These are phyloP conservation scores for Cylindroiulus punctatus DNA, from an alignment of 2,888 invertebrate genomes.

Conservation along the genomic window DNA sequence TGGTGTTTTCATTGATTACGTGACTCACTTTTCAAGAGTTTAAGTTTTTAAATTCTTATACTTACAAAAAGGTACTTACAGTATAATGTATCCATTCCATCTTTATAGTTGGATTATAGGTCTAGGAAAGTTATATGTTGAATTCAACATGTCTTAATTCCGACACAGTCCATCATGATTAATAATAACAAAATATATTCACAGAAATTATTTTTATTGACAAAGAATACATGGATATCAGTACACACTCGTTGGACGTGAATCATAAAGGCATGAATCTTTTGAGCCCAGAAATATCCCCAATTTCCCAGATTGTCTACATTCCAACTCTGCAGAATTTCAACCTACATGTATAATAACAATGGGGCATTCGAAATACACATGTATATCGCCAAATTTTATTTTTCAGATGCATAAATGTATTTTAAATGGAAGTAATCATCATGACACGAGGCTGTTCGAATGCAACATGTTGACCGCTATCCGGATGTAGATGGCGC, in stretches of 20 bases:
- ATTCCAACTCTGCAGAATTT: background rate
- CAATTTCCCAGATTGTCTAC: background rate
- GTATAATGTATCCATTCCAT: too few relatives aligned
- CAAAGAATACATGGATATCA: background rate
- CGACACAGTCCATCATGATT: too few relatives aligned
- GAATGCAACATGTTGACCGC: background rate
- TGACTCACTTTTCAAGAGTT: too few relatives aligned
- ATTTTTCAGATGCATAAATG: background rate
- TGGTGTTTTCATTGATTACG: too few relatives aligned
- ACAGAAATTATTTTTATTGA: background rate
- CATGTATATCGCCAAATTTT: background rate
- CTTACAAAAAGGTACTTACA: too few relatives aligned
- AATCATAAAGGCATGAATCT: background rate
- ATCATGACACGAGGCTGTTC: background rate
- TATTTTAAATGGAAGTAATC: background rate
- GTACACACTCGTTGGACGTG: background rate
- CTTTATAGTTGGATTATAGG: too few relatives aligned
- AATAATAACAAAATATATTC: background rate
- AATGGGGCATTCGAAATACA: conserved; percentile 6
- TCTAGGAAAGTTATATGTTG: background rate
- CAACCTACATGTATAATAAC: background rate
- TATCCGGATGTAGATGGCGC: conserved; percentile 42
- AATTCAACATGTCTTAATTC: background rate
- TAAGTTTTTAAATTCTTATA: too few relatives aligned
- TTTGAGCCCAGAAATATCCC: background rate